phyloP scores from a whole-genome alignment of 30 jellyfish, hydroid and myxozoan species.

The Aurelia sp. region DNA sequence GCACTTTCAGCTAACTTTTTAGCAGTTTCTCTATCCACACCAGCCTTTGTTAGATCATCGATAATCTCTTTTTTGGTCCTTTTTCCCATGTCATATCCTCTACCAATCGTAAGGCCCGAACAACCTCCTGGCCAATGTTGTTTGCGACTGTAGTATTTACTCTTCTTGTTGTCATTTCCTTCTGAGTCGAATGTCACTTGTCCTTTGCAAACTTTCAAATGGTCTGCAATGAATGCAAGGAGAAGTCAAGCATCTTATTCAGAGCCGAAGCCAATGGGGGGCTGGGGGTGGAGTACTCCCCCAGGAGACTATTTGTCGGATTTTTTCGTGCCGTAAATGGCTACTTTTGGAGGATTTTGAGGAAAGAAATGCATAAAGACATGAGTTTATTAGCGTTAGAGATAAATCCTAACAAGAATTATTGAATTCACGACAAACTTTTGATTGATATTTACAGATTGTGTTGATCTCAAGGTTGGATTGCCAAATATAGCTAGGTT shows the following conservation, averaged over 20 bases:
- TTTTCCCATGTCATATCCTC: constrained; percentile 81
- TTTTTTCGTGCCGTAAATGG: no score
- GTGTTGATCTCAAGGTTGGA: no score
- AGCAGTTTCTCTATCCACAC: constrained; percentile 45
- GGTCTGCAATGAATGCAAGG: neutral
- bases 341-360: no score
- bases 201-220: constrained; percentile 73
- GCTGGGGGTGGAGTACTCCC: no score
- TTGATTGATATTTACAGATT: no score
- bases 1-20: constrained; percentile 53
- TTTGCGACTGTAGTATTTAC: constrained; percentile 69
- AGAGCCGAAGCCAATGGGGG: no score
- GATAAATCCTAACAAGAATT: no score
- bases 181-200: constrained; percentile 75
- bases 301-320: no score
- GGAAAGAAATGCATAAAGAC: no score
- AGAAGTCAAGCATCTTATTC: neutral
- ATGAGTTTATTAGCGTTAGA: no score
- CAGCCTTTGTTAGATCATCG: constrained; percentile 56
- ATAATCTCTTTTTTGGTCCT: constrained; percentile 48
- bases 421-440: no score
- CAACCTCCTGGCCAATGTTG: constrained; percentile 64
- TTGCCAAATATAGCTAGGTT: no score
- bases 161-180: constrained; percentile 68
- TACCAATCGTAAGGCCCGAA: constrained; percentile 79